Evolutionary conservation across 2,797 vertebrate species (phyloP), one percentile per base, ranked within the genome.

Genomic region (Sorex maritimensis): DNA sequence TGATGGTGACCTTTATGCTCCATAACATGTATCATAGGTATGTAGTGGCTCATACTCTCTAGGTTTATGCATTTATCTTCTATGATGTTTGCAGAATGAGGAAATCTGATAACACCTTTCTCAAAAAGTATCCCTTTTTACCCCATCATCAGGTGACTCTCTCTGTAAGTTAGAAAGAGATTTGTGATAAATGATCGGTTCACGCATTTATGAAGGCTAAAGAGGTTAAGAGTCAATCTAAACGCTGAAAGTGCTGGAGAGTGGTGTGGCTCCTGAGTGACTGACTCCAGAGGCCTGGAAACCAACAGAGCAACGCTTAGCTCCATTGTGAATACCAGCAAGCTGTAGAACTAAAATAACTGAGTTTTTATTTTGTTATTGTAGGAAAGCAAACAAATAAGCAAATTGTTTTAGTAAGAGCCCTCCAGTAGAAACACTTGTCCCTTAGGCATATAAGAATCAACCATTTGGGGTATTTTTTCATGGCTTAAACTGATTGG

Each of bases 381-480:
- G 58, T 61, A 61, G 17, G 19, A 61, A 61, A 61, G 21, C 58
- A 61, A 61, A 21, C 21, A 61, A 65, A 77, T 6, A 61, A 61
- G 21, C 21, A 61, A 65, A 77, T 7, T 17, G 2, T 67, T 49
- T 19, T 13, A 93, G 69, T 19, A 75, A 21, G 26, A 13, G 41
- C 6, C 49, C 7, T 71, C 21, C 15, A 63, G 52, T 2, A 71
- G 41, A 83, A 69, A 49, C 14, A 61, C 12, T 24, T 13, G 13
- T 11, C 5, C 11, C 28, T 79, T 26, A 55, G 15, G 72, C 17
- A 0, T 9, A 6, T 41, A 23, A 79, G 15, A 3, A 30, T 41
- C 63, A 63, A n/a, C 14, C 34, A 30, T 68, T 81, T 75, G 68
- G 34, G 34, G 46, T 68, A 80, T 86, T 90, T 61, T 68, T 61